Conservation (phyloP, 2,888 invertebrate genomes). For the Pasiphila rectangulata region DNA sequence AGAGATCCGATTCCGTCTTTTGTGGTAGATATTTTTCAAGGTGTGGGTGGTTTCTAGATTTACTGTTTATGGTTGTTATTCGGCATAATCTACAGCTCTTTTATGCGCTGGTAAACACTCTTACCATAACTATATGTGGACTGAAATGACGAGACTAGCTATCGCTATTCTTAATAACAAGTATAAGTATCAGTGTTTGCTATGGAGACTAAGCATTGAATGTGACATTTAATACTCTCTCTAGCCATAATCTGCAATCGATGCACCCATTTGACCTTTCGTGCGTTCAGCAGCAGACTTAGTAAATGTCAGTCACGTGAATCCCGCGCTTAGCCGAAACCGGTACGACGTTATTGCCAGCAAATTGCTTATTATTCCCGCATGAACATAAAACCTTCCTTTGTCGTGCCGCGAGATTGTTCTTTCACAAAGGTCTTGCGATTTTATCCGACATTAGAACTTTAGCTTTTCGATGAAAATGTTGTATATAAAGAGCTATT, state of each 20-base stretch:
- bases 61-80: no score
- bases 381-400: slow-evolving; percentile 40
- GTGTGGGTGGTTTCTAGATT: no score
- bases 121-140: no score
- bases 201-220: neutral
- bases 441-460: slow-evolving; percentile 23
- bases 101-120: no score
- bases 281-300: slow-evolving; percentile 42
- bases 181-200: slow-evolving; percentile 6
- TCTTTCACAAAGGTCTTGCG: slow-evolving; percentile 23
- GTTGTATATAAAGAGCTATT: slow-evolving; percentile 37
- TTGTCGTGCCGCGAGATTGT: slow-evolving; percentile 26
- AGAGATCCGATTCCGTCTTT: no score
- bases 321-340: slow-evolving; percentile 56
- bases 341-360: slow-evolving; percentile 55
- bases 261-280: slow-evolving; percentile 40
- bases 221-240: neutral
- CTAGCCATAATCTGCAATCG: neutral
- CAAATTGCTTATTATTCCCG: slow-evolving; percentile 46
- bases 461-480: slow-evolving; percentile 26
- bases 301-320: slow-evolving; percentile 65
- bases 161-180: no score
- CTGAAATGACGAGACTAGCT: no score
- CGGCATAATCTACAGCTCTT: no score
- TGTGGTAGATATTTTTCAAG: no score